phyloP scores from a whole-genome alignment of 1,140 invertebrate species.

The Lordiphosa collinella region DNA sequence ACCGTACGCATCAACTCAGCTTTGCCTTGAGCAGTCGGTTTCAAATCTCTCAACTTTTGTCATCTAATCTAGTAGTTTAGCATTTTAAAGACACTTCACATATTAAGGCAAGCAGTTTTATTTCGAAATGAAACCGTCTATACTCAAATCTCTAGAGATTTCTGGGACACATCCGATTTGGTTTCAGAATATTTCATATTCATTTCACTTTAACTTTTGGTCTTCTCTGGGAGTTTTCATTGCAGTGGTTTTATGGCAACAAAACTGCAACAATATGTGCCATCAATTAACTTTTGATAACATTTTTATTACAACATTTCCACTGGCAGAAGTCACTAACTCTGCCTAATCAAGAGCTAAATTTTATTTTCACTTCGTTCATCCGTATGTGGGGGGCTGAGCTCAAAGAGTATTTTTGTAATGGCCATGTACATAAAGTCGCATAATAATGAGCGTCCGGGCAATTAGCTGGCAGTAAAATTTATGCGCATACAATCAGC shows the following conservation, averaged over 20 bases:
- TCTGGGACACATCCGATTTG: too few species aligned
- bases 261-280: slow-evolving; percentile 36
- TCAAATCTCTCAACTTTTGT: too few species aligned
- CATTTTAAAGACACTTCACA: too few species aligned
- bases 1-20: too few species aligned
- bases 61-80: too few species aligned
- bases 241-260: slow-evolving; percentile 30
- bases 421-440: background rate
- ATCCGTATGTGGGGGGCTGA: background rate
- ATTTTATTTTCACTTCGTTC: background rate
- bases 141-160: too few species aligned
- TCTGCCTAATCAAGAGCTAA: slow-evolving; percentile 34
- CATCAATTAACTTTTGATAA: slow-evolving; percentile 54
- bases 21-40: too few species aligned
- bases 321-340: slow-evolving; percentile 12
- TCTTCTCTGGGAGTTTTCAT: slow-evolving; percentile 18
- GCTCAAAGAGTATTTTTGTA: slow-evolving; percentile 13
- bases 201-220: background rate
- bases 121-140: too few species aligned
- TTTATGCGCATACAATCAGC: slow-evolving; percentile 62
- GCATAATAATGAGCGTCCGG: slow-evolving; percentile 19
- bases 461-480: slow-evolving; percentile 52
- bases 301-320: slow-evolving; percentile 39
- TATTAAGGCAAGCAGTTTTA: too few species aligned
- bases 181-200: background rate